phyloP scores from a whole-genome alignment of 2,113 vertebrate genomes.

The Stegostoma tigrinum region DNA sequence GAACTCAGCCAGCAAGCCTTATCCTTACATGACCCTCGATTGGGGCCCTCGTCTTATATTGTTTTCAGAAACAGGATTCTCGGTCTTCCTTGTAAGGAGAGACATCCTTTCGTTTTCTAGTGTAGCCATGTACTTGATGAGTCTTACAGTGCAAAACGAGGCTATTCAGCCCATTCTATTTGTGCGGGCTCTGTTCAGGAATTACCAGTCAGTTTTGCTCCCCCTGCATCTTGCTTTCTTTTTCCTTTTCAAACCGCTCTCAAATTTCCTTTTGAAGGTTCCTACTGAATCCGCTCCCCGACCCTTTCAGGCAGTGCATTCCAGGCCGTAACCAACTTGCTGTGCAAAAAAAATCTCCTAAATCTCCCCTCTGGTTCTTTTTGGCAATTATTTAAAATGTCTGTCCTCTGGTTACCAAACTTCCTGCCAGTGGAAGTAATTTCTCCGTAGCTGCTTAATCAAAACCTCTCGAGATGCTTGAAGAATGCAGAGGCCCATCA shows the following conservation, averaged over 20 bases:
- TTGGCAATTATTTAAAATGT: background rate
- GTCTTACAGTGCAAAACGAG: background rate
- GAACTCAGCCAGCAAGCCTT: background rate
- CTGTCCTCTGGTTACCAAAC: background rate
- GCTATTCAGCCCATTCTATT: background rate
- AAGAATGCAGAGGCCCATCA: background rate
- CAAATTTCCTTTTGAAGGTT: background rate
- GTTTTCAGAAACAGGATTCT: slow-evolving; percentile 32
- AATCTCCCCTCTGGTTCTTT: background rate
- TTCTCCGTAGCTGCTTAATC: background rate
- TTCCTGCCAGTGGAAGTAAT: background rate
- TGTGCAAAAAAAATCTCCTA: background rate
- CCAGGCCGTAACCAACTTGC: background rate
- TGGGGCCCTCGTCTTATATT: background rate
- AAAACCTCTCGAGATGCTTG: background rate
- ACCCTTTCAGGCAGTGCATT: background rate
- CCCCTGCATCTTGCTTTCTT: background rate
- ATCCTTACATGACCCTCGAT: background rate
- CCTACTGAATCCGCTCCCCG: background rate
- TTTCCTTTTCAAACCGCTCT: background rate
- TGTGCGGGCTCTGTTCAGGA: background rate
- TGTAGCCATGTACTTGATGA: background rate
- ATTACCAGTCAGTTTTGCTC: background rate
- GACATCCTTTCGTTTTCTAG: background rate
- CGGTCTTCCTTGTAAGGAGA: background rate